Conservation (phyloP, 2,797 vertebrate species). For the Micropoecilia bifurca region DNA sequence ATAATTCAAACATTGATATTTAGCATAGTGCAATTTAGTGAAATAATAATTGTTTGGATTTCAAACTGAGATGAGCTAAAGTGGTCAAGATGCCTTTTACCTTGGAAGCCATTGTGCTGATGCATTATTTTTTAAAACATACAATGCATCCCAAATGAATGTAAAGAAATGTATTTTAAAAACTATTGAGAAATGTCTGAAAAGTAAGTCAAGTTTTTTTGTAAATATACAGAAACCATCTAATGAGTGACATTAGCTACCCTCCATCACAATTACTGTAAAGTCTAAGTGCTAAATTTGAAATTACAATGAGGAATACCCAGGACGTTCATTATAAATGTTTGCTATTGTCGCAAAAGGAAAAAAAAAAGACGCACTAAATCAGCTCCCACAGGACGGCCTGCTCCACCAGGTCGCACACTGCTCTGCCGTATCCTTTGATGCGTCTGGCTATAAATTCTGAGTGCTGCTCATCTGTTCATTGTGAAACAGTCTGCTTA, state of each 20-base stretch:
- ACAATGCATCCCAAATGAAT: not conserved
- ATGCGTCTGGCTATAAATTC: constrained; percentile 75
- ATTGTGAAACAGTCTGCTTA: constrained; percentile 81
- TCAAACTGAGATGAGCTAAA: not conserved
- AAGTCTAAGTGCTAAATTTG: constrained; percentile 65
- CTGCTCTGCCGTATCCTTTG: constrained; percentile 76
- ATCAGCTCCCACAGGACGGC: constrained; percentile 79
- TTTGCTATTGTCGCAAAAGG: constrained; percentile 78
- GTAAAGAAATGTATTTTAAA: not conserved
- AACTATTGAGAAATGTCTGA: not conserved
- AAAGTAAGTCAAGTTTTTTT: too few species aligned
- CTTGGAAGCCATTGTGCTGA: not conserved
- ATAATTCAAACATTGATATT: not conserved
- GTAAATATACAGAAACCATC: too few species aligned
- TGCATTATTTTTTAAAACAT: not conserved
- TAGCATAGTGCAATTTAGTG: not conserved
- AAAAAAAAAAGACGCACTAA: constrained; percentile 56
- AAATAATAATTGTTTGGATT: not conserved
- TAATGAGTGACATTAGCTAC: constrained; percentile 46
- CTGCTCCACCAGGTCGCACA: constrained; percentile 74
- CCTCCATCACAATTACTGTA: constrained; percentile 45
- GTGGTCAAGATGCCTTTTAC: not conserved
- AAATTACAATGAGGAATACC: constrained; percentile 77
- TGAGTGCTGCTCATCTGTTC: constrained; percentile 79
- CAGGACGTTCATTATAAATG: constrained; percentile 74